A percentile compares a stretch with the other conserved stretches of the same genome.
Evolutionary conservation across 2,888 invertebrate species (phyloP).

Genomic region (Agrilus cyanescens): DNA sequence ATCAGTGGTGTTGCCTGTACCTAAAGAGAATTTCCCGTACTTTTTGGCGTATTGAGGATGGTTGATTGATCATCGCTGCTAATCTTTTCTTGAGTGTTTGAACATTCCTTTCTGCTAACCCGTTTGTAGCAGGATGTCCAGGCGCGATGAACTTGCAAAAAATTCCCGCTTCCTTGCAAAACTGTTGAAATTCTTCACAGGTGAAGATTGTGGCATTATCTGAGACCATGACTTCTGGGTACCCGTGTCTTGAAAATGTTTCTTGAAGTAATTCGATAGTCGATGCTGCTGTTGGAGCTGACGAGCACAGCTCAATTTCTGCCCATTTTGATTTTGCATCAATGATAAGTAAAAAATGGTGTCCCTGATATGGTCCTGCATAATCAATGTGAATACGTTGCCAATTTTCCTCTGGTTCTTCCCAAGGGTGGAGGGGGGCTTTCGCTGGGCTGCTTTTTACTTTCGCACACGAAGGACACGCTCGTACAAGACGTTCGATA

Average conservation of each 20-base stretch:
- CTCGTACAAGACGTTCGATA: too few species aligned
- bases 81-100: slow-evolving; percentile 3
- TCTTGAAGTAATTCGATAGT: slow-evolving; percentile 15
- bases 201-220: slow-evolving; percentile 20
- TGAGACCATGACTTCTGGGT: slow-evolving; percentile 15
- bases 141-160: slow-evolving; percentile 14
- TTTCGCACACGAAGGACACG: slow-evolving; percentile 16
- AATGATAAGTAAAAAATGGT: slow-evolving; percentile 15
- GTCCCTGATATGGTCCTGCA: slow-evolving; percentile 15
- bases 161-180: slow-evolving; percentile 14
- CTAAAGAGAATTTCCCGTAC: too few species aligned
- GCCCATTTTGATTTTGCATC: slow-evolving; percentile 22
- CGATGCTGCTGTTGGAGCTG: slow-evolving; percentile 12
- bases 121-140: slow-evolving; percentile 13
- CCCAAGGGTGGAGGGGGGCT: slow-evolving; percentile 19
- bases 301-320: slow-evolving; percentile 11
- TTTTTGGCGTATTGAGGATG: too few species aligned
- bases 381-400: slow-evolving; percentile 21
- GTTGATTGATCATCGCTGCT: too few species aligned
- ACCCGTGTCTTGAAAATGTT: slow-evolving; percentile 17
- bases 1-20: too few species aligned
- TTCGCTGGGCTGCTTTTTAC: slow-evolving; percentile 17
- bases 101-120: slow-evolving; percentile 13
- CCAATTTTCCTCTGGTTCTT: slow-evolving; percentile 15
- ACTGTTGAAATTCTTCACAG: slow-evolving; percentile 13